A percentile compares a stretch with the other conserved stretches of the same genome.
Conservation (phyloP, 2,888 invertebrate species). For the Apotomis turbidana region DNA sequence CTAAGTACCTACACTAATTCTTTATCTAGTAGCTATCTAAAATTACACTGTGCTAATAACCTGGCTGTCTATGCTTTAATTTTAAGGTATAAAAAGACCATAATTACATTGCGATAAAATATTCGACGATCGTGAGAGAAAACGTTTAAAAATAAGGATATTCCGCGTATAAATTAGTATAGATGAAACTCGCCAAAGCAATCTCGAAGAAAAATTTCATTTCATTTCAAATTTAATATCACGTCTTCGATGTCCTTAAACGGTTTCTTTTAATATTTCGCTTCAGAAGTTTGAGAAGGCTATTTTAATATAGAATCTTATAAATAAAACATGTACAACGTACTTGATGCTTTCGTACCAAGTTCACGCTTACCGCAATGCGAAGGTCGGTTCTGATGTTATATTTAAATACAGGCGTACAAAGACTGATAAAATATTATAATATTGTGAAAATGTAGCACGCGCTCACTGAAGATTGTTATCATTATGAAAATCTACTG, state of each 20-base stretch:
- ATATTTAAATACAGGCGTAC: conserved; percentile 45
- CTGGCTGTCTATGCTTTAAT: too few relatives aligned
- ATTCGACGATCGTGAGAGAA: too few relatives aligned
- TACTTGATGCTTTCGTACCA: conserved; percentile 24
- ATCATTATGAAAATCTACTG: too few relatives aligned
- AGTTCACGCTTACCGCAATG: conserved; percentile 52
- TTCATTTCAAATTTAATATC: conserved; percentile 32
- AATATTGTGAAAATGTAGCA: neutral
- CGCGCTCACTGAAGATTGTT: too few relatives aligned
- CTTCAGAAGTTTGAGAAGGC: conserved; percentile 9
- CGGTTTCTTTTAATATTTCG: conserved; percentile 13
- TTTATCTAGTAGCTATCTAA: too few relatives aligned
- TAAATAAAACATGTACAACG: conserved; percentile 23
- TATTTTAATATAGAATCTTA: conserved; percentile 26
- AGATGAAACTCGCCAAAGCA: conserved; percentile 14
- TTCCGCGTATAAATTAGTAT: conserved; percentile 7
- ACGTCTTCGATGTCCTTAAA: conserved; percentile 16
- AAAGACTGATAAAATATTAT: neutral
- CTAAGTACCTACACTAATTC: too few relatives aligned
- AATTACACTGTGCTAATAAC: too few relatives aligned
- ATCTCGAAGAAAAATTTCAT: conserved; percentile 4
- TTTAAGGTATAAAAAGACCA: too few relatives aligned
- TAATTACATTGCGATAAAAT: too few relatives aligned
- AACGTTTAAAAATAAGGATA: neutral
- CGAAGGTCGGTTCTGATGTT: conserved; percentile 54